Evolutionary conservation across 1,140 invertebrate genomes (phyloP).

Genomic region (Lepidurus packardi): DNA sequence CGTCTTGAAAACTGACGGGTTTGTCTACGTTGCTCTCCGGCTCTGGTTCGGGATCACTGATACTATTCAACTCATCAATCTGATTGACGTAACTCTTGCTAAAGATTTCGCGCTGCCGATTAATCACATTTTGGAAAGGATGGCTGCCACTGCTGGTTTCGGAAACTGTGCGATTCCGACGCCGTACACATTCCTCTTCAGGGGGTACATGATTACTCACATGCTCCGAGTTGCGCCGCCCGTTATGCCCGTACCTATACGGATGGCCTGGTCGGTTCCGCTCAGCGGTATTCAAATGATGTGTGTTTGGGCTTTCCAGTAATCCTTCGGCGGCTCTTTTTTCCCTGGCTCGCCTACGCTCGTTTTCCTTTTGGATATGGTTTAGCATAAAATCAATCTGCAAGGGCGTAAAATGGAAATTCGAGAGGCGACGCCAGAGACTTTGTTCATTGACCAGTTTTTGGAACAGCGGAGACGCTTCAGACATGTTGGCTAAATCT

Average conservation of each 20-base stretch:
- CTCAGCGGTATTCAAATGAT: neutral
- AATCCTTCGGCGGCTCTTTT: conserved; percentile 42
- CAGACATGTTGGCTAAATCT: conserved; percentile 70
- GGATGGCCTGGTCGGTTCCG: conserved; percentile 34
- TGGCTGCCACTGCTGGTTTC: neutral
- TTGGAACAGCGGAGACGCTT: conserved; percentile 66
- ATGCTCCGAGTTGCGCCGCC: neutral
- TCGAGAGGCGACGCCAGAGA: conserved; percentile 84
- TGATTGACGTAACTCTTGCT: conserved; percentile 2
- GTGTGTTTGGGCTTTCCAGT: neutral
- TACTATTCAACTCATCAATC: neutral
- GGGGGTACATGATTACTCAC: neutral
- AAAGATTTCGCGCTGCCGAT: conserved; percentile 4
- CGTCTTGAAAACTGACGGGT: neutral
- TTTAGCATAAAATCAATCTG: conserved; percentile 68
- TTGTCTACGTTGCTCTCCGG: neutral
- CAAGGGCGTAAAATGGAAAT: conserved; percentile 83
- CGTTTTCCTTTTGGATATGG: conserved; percentile 38
- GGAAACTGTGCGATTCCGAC: conserved; percentile 16
- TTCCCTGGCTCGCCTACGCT: conserved; percentile 34
- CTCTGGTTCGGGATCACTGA: neutral
- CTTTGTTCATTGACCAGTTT: conserved; percentile 77
- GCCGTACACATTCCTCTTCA: neutral
- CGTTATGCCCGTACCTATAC: neutral
- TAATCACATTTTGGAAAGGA: conserved; percentile 10